Evolutionary conservation across 2,797 vertebrate genomes (phyloP), one percentile per base, ranked within the genome.

Genomic region (Esox masquinongy): DNA sequence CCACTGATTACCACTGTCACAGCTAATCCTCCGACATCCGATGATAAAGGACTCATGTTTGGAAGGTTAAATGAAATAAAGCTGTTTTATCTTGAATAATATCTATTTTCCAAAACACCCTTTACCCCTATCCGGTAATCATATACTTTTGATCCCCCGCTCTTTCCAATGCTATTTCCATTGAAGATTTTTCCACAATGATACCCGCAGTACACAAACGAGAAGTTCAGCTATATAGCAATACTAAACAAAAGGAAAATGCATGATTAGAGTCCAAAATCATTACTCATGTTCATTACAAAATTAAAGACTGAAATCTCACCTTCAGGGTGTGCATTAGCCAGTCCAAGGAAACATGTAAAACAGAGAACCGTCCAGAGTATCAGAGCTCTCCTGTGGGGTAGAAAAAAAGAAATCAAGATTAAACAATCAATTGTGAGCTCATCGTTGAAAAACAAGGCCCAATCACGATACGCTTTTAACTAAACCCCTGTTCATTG

Each of bases 241-340:
- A 61, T 61, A 61, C 11, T 26, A 61, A 12, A 61, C 56, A 24
- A 12, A 14, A 61, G 22, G 24, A 24, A 61, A 26, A 61, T 24
- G 9, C 56, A 61, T 24, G 11, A 12, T 61, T 61, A 2, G 22
- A 61, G 22, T 61, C 24, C 11, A 24, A 12, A 61, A 24, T 61
- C 56, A 9, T 26, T 14, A 61, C 22, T 14, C 7, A 39, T 39
- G 36, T 39, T 39, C 31, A 43, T 7, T 9, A 34, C 16, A 36
- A 26, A 68, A 68, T 34, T 16, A 68, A 63, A 22, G 26, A 49
- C 72, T 47, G 9, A 51, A 66, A 2, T 73, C 91, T 96, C 95
- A 99, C 97, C 97, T 98, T 97, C 94, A 93, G 93, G 89, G 88
- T 89, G 92, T 90, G 94, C 95, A 89, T 96, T 95, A 87, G 95